These are phyloP conservation scores for Drosophila equinoxialis DNA, from an alignment of 1,140 invertebrate species.

Conservation along the genomic window DNA sequence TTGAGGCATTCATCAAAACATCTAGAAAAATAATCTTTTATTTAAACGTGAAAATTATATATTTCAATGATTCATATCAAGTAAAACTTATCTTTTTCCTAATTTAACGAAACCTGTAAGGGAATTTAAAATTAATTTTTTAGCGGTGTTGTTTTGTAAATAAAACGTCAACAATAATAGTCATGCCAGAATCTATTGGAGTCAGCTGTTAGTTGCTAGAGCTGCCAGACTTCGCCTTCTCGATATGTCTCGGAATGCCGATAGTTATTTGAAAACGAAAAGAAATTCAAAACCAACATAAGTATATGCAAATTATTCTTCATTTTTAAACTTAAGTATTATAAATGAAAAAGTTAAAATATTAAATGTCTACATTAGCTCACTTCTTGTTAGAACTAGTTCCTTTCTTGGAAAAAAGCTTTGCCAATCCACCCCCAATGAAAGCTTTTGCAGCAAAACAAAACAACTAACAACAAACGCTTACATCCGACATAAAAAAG, in stretches of 20 bases:
- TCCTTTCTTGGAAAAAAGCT: not conserved
- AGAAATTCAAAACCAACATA: not conserved
- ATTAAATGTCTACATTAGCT: not conserved
- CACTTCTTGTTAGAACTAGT: not conserved
- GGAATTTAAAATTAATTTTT: no score
- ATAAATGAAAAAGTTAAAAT: not conserved
- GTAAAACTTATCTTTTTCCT: no score
- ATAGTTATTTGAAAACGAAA: not conserved
- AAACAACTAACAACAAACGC: not conserved
- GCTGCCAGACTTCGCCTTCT: not conserved
- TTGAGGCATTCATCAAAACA: no score
- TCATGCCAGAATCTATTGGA: not conserved
- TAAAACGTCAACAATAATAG: not conserved
- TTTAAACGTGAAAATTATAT: no score
- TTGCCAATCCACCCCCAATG: not conserved
- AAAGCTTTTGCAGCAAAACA: conserved; percentile 26
- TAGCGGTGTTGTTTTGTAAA: no score
- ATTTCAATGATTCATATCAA: no score
- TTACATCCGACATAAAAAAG: conserved; percentile 6
- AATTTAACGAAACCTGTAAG: no score
- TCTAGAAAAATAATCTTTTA: no score
- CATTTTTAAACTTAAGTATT: not conserved
- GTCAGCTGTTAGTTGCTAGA: not conserved
- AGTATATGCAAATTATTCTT: no score
- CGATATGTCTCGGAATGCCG: not conserved